Evolutionary conservation across 2,113 vertebrate species (phyloP).

Genomic region (Pandion haliaetus): DNA sequence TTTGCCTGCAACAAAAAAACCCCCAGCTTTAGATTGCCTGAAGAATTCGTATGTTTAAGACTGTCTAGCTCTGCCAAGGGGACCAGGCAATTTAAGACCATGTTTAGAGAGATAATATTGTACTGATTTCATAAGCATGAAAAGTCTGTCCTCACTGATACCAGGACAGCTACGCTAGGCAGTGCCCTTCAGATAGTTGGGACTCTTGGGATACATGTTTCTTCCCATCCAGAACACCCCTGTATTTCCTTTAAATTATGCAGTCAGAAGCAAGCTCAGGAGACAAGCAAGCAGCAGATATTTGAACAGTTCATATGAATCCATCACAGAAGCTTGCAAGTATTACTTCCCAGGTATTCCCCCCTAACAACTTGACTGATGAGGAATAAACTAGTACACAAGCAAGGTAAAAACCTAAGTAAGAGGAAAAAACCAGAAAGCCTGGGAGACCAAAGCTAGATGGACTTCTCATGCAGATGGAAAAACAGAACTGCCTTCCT

Average conservation of each 20-base stretch:
- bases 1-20: neutral
- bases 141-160: neutral
- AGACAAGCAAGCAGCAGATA: neutral
- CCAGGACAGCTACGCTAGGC: neutral
- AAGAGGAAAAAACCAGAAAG: neutral
- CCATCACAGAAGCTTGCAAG: neutral
- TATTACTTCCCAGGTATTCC: neutral
- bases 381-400: neutral
- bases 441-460: neutral
- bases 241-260: neutral
- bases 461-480: neutral
- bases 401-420: neutral
- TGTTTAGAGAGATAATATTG: neutral
- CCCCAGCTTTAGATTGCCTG: neutral
- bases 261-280: neutral
- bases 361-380: neutral
- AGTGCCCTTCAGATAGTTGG: neutral
- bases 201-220: neutral
- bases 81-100: neutral
- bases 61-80: neutral
- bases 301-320: neutral
- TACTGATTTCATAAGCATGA: neutral
- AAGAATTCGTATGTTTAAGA: neutral
- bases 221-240: neutral
- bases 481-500: neutral